A percentile compares a stretch with the other conserved stretches of the same genome.
Evolutionary conservation across 2,888 invertebrate genomes (phyloP).

Genomic region (Orchestes rusci): DNA sequence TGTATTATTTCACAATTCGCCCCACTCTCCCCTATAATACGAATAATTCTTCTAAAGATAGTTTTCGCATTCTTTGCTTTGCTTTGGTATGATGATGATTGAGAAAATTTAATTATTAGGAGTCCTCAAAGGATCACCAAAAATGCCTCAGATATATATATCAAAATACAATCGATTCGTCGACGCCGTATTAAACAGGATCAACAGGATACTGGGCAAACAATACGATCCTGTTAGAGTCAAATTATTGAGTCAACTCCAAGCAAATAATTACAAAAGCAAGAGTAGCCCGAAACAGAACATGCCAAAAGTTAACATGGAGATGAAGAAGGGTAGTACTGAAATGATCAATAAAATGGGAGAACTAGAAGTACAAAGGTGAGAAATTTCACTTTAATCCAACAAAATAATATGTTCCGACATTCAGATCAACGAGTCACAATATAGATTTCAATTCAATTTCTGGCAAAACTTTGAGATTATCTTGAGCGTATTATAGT

Average conservation of each 20-base stretch:
- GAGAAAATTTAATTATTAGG: too few relatives aligned
- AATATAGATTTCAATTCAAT: too few relatives aligned
- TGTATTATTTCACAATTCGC: too few relatives aligned
- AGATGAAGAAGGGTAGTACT: conserved; percentile 8
- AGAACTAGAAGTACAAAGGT: conserved; percentile 37
- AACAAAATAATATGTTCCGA: too few relatives aligned
- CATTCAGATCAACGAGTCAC: too few relatives aligned
- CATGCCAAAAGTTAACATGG: background rate
- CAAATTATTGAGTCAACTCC: conserved; percentile 52
- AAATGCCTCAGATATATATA: conserved; percentile 64
- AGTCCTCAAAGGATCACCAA: conserved; percentile 32
- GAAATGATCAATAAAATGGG: conserved; percentile 38
- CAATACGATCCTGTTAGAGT: conserved; percentile 84
- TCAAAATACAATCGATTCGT: conserved; percentile 80
- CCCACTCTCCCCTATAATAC: too few relatives aligned
- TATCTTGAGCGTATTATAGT: too few relatives aligned
- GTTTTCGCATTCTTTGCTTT: too few relatives aligned
- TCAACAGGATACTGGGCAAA: conserved; percentile 70
- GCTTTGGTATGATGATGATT: too few relatives aligned
- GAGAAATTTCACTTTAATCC: too few relatives aligned
- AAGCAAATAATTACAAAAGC: conserved; percentile 45
- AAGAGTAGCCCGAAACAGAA: conserved; percentile 25
- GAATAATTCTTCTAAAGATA: too few relatives aligned
- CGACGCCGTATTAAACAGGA: conserved; percentile 72
- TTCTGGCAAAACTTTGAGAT: too few relatives aligned